A percentile compares a stretch with the other conserved stretches of the same genome.
These are phyloP conservation scores for Herpetotheres cachinnans DNA, from an alignment of 2,113 vertebrate species.

Conservation along the genomic window DNA sequence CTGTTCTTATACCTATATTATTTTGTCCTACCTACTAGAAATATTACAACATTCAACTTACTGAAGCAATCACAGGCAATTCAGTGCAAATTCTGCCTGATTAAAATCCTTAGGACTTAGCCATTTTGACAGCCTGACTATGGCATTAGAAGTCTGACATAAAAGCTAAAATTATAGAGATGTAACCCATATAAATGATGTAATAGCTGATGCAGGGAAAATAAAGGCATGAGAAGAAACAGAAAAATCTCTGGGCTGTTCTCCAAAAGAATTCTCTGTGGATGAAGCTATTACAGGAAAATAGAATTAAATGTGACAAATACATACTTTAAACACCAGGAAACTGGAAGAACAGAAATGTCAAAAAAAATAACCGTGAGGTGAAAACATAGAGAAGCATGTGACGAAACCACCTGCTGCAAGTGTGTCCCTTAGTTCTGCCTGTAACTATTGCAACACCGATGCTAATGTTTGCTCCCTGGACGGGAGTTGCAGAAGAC, in stretches of 20 bases:
- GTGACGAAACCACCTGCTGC: not conserved
- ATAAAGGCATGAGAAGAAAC: slow-evolving; percentile 22
- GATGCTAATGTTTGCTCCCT: not conserved
- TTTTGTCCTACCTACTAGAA: not conserved
- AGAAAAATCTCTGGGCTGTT: slow-evolving; percentile 25
- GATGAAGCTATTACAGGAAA: slow-evolving; percentile 2
- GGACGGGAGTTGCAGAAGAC: not conserved
- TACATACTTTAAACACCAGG: not conserved
- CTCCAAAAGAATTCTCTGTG: slow-evolving; percentile 7
- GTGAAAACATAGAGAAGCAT: not conserved
- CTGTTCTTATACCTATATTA: not conserved
- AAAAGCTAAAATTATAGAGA: slow-evolving; percentile 10
- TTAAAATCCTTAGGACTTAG: not conserved
- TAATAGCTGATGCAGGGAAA: slow-evolving; percentile 14
- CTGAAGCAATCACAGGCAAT: not conserved
- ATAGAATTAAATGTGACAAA: slow-evolving; percentile 30
- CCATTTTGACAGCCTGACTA: not conserved
- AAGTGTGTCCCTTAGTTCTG: not conserved
- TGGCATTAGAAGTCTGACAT: not conserved
- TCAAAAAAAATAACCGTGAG: not conserved
- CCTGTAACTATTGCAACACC: not conserved
- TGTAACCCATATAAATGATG: slow-evolving; percentile 7
- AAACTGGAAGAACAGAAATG: not conserved
- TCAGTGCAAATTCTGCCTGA: not conserved
- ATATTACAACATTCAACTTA: not conserved